Evolutionary conservation across 1,140 invertebrate species (phyloP).

Genomic region (Hyposmocoma kahamanoa): DNA sequence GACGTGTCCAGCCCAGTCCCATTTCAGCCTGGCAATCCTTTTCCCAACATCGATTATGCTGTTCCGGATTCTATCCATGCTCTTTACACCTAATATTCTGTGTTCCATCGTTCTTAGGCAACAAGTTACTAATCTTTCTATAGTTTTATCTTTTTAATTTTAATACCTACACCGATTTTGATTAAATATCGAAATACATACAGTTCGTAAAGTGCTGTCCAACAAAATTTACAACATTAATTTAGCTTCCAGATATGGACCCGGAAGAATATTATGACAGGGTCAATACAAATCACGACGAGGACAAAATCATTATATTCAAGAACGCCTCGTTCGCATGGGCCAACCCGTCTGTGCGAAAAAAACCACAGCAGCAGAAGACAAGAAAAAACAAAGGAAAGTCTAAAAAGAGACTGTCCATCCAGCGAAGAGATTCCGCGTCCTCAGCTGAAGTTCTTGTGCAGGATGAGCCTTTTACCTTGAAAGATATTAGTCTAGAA

Average conservation of each 20-base stretch:
- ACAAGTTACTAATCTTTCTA: too few species aligned
- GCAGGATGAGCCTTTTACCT: constrained; percentile 54
- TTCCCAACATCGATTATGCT: too few species aligned
- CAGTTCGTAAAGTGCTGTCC: too few species aligned
- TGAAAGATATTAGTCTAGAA: constrained; percentile 75
- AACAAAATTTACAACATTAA: constrained; percentile 9
- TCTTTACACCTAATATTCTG: too few species aligned
- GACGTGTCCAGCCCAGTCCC: too few species aligned
- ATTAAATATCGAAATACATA: too few species aligned
- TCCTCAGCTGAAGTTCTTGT: constrained; percentile 28
- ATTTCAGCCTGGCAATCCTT: too few species aligned
- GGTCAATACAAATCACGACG: constrained; percentile 51
- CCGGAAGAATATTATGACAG: constrained; percentile 65
- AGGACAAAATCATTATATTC: constrained; percentile 68
- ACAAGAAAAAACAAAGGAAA: constrained; percentile 68
- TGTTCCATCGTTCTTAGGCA: too few species aligned
- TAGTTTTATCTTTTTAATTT: too few species aligned
- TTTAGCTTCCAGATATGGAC: constrained; percentile 79
- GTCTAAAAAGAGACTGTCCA: constrained; percentile 55
- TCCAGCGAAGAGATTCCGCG: constrained; percentile 32
- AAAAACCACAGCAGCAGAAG: constrained; percentile 18
- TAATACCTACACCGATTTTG: too few species aligned
- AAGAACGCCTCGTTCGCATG: constrained; percentile 71
- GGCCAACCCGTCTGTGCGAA: constrained; percentile 36
- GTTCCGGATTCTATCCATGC: too few species aligned